Evolutionary conservation across 1,140 invertebrate species (phyloP).

Genomic region (Bombus haemorrhoidalis): DNA sequence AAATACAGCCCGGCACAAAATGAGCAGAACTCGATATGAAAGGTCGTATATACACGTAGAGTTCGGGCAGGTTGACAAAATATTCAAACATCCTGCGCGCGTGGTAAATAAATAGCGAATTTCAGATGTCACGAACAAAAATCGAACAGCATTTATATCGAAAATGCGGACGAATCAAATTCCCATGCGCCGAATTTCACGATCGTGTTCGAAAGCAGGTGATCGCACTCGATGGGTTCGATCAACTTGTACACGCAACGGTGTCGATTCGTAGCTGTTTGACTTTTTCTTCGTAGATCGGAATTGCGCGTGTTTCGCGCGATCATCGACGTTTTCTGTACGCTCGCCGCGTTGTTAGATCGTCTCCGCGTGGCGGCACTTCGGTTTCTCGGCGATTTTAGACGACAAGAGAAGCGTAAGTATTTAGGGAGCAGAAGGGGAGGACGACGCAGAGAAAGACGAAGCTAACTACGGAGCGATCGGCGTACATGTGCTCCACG

Average conservation of each 20-base stretch:
- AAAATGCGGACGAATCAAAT: not conserved
- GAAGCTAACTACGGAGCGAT: not conserved
- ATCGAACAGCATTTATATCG: not conserved
- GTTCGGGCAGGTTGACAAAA: not conserved
- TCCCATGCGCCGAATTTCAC: not conserved
- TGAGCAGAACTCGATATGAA: not conserved
- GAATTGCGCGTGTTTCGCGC: not conserved
- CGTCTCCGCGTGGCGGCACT: not conserved
- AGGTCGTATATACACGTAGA: not conserved
- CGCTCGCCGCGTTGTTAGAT: not conserved
- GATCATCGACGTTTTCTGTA: too few species aligned
- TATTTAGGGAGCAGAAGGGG: too few species aligned
- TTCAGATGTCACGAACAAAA: not conserved
- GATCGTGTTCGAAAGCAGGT: not conserved
- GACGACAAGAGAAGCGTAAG: not conserved
- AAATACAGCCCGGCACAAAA: not conserved
- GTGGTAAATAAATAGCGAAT: slow-evolving; percentile 10
- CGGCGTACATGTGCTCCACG: not conserved
- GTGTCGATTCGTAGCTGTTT: too few species aligned
- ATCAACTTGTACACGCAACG: too few species aligned
- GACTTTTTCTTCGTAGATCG: not conserved
- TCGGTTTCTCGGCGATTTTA: too few species aligned
- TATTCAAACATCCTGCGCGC: slow-evolving; percentile 1
- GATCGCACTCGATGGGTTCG: too few species aligned
- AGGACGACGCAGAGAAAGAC: not conserved